phyloP scores from a whole-genome alignment of 2,797 vertebrate species.

The Cirrhinus mrigala region DNA sequence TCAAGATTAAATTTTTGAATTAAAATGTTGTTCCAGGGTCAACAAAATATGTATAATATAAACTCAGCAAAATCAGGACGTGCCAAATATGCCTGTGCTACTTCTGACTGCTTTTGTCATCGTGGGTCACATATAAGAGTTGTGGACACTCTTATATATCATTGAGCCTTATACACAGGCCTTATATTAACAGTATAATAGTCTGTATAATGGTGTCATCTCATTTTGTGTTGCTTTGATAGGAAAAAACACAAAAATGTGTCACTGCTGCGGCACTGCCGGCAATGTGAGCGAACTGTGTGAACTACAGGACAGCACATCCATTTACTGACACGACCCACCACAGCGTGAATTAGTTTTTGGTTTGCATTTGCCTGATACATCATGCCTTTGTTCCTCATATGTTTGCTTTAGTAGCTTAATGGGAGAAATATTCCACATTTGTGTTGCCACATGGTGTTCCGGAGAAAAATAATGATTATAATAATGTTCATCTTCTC shows the following conservation, averaged over 20 bases:
- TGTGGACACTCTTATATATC: too few species aligned
- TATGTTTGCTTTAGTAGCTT: not conserved
- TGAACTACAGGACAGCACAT: not conserved
- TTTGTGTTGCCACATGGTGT: not conserved
- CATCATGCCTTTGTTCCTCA: not conserved
- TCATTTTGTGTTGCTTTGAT: not conserved
- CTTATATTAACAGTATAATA: not conserved
- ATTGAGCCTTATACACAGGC: not conserved
- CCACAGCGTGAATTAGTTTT: not conserved
- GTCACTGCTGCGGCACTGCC: not conserved
- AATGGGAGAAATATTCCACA: not conserved
- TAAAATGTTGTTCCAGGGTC: too few species aligned
- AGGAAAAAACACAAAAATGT: not conserved
- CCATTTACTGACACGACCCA: not conserved
- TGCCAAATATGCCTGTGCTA: too few species aligned
- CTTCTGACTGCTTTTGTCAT: too few species aligned
- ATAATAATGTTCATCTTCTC: too few species aligned
- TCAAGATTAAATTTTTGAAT: too few species aligned
- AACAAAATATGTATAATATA: too few species aligned
- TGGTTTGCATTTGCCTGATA: not conserved
- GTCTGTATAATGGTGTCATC: not conserved
- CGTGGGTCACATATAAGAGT: too few species aligned
- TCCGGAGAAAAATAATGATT: not conserved
- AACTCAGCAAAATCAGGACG: too few species aligned
- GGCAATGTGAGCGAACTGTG: not conserved